Conservation (phyloP, 1,140 invertebrate species). For the honey bee (Apis mellifera) region Amel_HAv3.1 CM009932.2:8937501-8938000, state of each 20-base stretch:
- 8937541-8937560: slow-evolving; percentile 33
- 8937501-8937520: slow-evolving; percentile 69
- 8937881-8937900: slow-evolving; percentile 45
- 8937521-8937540: slow-evolving; percentile 59
- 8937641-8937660: neutral
- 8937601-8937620: neutral
- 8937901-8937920: slow-evolving; percentile 23
- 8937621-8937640: slow-evolving; percentile 13
- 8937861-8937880: slow-evolving; percentile 40
- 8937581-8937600: slow-evolving; percentile 20
- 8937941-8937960: neutral
- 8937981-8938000: slow-evolving; percentile 6
- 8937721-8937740: slow-evolving; percentile 46
- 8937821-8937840: slow-evolving; percentile 48
- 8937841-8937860: slow-evolving; percentile 45
- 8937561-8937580: slow-evolving; percentile 34
- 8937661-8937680: slow-evolving; percentile 47
- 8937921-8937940: slow-evolving; percentile 26
- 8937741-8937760: slow-evolving; percentile 13
- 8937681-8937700: slow-evolving; percentile 32
- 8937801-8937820: slow-evolving; percentile 58
- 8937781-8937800: slow-evolving; percentile 31
- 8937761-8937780: slow-evolving; percentile 34
- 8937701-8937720: neutral
- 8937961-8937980: slow-evolving; percentile 25